Percentiles rank a stretch among this genome's conserved stretches.
phyloP scores from a whole-genome alignment of 2,797 vertebrate species.

The Anas bernieri region DNA sequence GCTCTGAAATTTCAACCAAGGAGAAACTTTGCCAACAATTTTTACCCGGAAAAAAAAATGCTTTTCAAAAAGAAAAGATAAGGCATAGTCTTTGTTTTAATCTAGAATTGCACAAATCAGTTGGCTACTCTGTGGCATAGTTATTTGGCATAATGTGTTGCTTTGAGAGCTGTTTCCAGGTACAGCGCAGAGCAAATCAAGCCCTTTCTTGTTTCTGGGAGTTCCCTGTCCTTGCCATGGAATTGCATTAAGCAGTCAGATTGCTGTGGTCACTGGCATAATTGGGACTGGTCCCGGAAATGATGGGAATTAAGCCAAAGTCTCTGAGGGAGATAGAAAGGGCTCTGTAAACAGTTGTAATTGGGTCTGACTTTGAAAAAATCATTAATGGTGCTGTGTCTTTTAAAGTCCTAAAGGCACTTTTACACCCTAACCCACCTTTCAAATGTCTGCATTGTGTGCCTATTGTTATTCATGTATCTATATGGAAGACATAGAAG shows the following conservation, averaged over 20 bases:
- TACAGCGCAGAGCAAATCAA: conserved; percentile 39
- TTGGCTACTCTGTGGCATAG: conserved; percentile 12
- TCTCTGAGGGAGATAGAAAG: conserved; percentile 41
- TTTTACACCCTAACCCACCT: background rate
- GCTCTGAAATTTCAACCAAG: conserved; percentile 31
- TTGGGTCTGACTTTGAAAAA: conserved; percentile 33
- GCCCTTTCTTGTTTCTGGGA: conserved; percentile 59
- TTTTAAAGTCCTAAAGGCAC: conserved; percentile 12
- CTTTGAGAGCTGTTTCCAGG: conserved; percentile 53
- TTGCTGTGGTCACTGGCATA: conserved; percentile 54
- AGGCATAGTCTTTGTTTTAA: conserved; percentile 26
- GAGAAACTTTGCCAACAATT: background rate
- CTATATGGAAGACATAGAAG: background rate
- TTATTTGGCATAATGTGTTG: conserved; percentile 25
- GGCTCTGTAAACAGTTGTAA: conserved; percentile 62
- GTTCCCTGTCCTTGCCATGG: conserved; percentile 55
- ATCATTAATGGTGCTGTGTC: background rate
- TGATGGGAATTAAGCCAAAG: conserved; percentile 45
- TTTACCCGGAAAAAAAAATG: conserved; percentile 56
- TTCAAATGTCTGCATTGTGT: background rate
- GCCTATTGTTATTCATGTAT: background rate
- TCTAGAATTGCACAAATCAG: conserved; percentile 40
- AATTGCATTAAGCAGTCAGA: conserved; percentile 53
- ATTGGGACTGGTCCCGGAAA: conserved; percentile 50
- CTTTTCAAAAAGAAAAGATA: conserved; percentile 20